Percentiles rank a stretch among this genome's conserved stretches.
These are phyloP conservation scores for Peromyscus aztecus DNA, from an alignment of 2,797 vertebrate genomes.

Conservation along the genomic window DNA sequence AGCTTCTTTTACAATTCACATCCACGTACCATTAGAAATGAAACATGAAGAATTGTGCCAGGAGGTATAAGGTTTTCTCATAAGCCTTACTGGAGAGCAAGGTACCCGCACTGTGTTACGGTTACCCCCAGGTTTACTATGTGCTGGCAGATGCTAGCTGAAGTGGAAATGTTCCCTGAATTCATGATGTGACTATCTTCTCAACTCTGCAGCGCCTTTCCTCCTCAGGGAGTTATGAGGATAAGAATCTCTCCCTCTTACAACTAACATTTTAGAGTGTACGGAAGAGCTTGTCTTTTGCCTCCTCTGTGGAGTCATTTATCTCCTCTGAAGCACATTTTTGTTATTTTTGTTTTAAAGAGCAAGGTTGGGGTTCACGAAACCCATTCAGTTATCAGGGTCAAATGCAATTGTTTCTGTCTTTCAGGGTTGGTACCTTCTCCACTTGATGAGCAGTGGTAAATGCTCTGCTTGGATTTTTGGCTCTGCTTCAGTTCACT, in stretches of 20 bases:
- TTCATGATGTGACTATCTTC: neutral
- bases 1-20: conserved; percentile 8
- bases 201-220: neutral
- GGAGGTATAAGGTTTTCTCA: neutral
- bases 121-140: conserved; percentile 26
- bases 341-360: conserved; percentile 77
- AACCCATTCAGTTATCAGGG: conserved; percentile 70
- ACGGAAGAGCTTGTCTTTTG: conserved; percentile 30
- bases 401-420: conserved; percentile 64
- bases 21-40: neutral
- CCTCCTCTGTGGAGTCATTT: conserved; percentile 61
- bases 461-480: conserved; percentile 9
- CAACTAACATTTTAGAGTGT: conserved; percentile 49
- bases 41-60: neutral
- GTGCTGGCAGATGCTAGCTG: conserved; percentile 19
- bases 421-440: neutral
- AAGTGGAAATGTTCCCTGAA: conserved; percentile 48
- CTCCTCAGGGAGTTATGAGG: neutral
- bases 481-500: conserved; percentile 12
- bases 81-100: neutral
- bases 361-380: conserved; percentile 47
- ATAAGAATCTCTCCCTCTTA: conserved; percentile 54
- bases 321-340: conserved; percentile 70
- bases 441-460: neutral
- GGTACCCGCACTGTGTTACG: neutral